Evolutionary conservation across 2,797 vertebrate species (phyloP).

Genomic region (Sebastes minor): DNA sequence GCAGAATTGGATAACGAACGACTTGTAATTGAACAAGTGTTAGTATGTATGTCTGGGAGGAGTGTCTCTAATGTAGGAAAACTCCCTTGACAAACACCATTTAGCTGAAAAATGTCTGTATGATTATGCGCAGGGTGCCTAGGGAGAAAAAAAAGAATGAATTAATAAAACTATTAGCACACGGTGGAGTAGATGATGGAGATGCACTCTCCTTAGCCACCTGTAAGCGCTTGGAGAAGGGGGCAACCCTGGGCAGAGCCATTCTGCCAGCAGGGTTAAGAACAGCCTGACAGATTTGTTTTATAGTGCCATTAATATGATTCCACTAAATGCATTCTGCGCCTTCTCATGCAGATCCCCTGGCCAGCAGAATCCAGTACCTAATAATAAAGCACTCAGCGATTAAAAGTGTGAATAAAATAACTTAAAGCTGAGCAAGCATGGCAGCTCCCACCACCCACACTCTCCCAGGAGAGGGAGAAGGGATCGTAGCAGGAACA

Average conservation of each 20-base stretch:
- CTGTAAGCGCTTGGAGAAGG: conserved; percentile 78
- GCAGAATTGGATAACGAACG: conserved; percentile 71
- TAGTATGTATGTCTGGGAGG: conserved; percentile 65
- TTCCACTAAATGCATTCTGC: conserved; percentile 81
- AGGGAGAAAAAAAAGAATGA: conserved; percentile 66
- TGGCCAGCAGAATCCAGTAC: conserved; percentile 80
- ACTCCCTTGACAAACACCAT: conserved; percentile 79
- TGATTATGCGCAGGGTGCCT: conserved; percentile 73
- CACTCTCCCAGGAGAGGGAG: conserved; percentile 77
- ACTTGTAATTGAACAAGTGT: conserved; percentile 76
- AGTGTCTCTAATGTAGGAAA: conserved; percentile 70
- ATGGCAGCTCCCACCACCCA: conserved; percentile 82
- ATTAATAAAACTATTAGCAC: conserved; percentile 83
- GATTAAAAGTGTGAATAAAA: conserved; percentile 88
- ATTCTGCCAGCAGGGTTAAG: conserved; percentile 81
- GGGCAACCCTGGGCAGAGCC: conserved; percentile 69
- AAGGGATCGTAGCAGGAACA: conserved; percentile 76
- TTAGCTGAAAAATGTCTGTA: conserved; percentile 80
- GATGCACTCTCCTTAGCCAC: conserved; percentile 82
- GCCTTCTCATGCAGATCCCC: conserved; percentile 79
- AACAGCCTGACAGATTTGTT: conserved; percentile 84
- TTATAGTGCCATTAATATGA: conserved; percentile 84
- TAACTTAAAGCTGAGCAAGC: conserved; percentile 84
- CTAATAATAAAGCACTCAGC: conserved; percentile 88
- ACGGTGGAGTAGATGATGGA: conserved; percentile 77